These are phyloP conservation scores for Exephanes ischioxanthus DNA, from an alignment of 2,888 invertebrate species.

Conservation along the genomic window DNA sequence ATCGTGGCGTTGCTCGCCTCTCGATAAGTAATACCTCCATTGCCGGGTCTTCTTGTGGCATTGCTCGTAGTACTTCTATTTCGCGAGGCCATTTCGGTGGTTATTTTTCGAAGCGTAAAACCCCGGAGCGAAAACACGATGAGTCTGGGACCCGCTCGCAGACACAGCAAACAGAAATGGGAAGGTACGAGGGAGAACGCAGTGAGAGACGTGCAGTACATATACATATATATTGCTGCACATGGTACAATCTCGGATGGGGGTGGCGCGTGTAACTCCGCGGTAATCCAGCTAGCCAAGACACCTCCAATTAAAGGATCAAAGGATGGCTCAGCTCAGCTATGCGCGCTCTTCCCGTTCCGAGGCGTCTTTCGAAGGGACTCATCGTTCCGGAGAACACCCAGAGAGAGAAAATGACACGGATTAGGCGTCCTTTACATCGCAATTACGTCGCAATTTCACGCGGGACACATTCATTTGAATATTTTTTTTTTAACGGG, in stretches of 20 bases:
- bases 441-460: constrained; percentile 65
- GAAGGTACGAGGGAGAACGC: constrained; percentile 18
- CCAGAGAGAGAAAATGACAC: constrained; percentile 41
- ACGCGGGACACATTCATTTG: constrained; percentile 64
- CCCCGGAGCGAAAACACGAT: constrained; percentile 37
- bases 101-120: constrained; percentile 50
- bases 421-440: constrained; percentile 55
- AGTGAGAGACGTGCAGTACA: constrained; percentile 21
- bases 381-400: constrained; percentile 42
- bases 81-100: constrained; percentile 11
- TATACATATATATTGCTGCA: constrained; percentile 8
- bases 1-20: background rate
- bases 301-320: constrained; percentile 80
- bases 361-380: constrained; percentile 69
- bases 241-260: constrained; percentile 64
- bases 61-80: background rate
- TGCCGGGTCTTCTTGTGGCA: background rate
- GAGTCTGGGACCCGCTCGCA: constrained; percentile 21
- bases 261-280: constrained; percentile 59
- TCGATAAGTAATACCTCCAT: constrained; percentile 6
- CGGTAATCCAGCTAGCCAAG: constrained; percentile 67
- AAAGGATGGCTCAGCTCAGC: constrained; percentile 72
- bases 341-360: constrained; percentile 35
- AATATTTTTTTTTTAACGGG: constrained; percentile 24
- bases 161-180: constrained; percentile 17